phyloP scores from a whole-genome alignment of 2,113 vertebrate genomes.

The Callipepla squamata region DNA sequence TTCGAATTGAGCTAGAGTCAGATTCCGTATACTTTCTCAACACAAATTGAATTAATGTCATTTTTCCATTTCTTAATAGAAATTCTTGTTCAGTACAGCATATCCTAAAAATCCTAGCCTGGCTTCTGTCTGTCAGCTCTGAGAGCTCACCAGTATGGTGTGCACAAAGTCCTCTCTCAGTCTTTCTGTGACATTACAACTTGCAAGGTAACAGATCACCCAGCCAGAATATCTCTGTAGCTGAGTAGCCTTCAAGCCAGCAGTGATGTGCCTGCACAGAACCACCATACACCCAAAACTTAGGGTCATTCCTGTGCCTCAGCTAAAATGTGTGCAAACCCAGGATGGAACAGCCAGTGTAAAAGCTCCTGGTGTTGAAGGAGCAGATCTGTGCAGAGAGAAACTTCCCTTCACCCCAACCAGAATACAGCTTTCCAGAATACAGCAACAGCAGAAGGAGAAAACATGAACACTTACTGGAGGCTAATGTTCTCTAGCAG shows the following conservation, averaged over 20 bases:
- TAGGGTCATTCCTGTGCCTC: background rate
- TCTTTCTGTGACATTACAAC: background rate
- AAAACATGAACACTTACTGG: slow-evolving; percentile 76
- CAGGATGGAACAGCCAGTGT: background rate
- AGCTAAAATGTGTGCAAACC: background rate
- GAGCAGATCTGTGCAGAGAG: background rate
- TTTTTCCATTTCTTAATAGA: background rate
- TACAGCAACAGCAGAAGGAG: background rate
- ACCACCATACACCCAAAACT: background rate
- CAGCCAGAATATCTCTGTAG: background rate
- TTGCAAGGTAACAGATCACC: background rate
- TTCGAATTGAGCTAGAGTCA: background rate
- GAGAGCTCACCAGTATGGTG: background rate
- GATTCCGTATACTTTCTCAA: background rate
- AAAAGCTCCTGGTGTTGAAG: background rate
- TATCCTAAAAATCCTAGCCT: background rate
- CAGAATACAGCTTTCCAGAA: background rate
- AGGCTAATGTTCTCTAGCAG: slow-evolving; percentile 84
- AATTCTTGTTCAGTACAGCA: background rate
- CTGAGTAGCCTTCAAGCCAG: background rate
- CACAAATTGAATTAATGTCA: background rate
- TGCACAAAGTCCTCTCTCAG: rapidly evolving
- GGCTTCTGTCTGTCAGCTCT: background rate
- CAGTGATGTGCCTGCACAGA: background rate
- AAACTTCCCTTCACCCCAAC: background rate